These are phyloP conservation scores for Eristalis tenax DNA, from an alignment of 2,888 invertebrate genomes.

Conservation along the genomic window DNA sequence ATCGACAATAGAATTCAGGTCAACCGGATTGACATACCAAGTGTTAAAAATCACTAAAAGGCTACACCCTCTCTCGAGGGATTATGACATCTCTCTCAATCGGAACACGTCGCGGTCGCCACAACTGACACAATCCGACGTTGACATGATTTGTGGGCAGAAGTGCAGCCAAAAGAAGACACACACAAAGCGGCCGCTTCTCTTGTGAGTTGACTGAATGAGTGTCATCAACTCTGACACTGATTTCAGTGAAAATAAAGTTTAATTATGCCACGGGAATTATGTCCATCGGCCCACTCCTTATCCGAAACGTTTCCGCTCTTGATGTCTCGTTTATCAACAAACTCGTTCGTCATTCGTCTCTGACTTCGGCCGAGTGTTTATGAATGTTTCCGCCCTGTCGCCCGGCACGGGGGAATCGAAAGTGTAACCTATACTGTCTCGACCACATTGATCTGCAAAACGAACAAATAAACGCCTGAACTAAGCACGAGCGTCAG, in stretches of 20 bases:
- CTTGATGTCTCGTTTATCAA: background rate
- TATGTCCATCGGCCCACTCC: conserved; percentile 23
- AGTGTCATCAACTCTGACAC: background rate
- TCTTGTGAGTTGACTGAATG: background rate
- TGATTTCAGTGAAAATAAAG: conserved; percentile 30
- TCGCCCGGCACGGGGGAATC: conserved; percentile 10
- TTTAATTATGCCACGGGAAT: conserved; percentile 27
- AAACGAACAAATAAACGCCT: background rate
- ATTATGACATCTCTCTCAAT: conserved; percentile 22
- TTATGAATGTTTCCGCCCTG: conserved; percentile 5
- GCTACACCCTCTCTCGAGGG: background rate
- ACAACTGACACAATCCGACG: background rate
- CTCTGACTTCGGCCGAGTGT: background rate
- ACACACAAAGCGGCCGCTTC: conserved; percentile 14
- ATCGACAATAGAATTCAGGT: conserved; percentile 30
- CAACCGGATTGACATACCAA: conserved; percentile 15
- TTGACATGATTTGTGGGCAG: conserved; percentile 16
- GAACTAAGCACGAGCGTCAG: conserved; percentile 26
- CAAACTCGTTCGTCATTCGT: conserved; percentile 21
- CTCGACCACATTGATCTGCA: conserved; percentile 44
- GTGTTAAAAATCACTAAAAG: conserved; percentile 12
- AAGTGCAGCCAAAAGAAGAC: background rate
- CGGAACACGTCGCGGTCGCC: too few relatives aligned
- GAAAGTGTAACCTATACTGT: conserved; percentile 32
- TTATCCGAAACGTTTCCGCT: background rate